Base-by-base conservation (phyloP, 2,797 vertebrate genomes). In the Sparidentex hasta region DNA sequence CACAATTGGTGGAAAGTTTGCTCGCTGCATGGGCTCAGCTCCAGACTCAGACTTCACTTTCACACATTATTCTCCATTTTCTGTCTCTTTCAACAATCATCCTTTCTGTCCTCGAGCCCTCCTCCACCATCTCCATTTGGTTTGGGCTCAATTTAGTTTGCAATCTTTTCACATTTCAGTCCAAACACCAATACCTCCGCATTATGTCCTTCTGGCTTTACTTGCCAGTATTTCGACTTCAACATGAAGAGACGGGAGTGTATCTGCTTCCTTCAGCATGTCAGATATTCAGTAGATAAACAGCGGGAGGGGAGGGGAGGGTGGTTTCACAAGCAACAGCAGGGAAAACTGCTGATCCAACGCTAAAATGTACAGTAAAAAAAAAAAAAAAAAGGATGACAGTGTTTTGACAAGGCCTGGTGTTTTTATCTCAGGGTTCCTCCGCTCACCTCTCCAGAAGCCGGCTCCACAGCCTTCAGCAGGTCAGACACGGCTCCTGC, bases 401-500 rank as follows among this genome's bases (percentile, higher is more conserved):
- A 12, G 14, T 25, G 14, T 11, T 52, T 54, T 54, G 6, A 23
- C 4, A n/a, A 48, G 46, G 46, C 8, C 11, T 8, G 7, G 1
- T 16, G 20, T 50, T 9, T 61, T 23, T 56, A 18, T 72, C 2
- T 64, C 11, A 5, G 27, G 27, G 47, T 23, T 23, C 7, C 25
- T 72, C 20, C 5, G 48, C 93, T 94, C 72, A 98, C 98, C 96
- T 99, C 98, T 94, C 97, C 98, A 17, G 98, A 99, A 1, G 97
- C 95, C 0, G 98, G 98, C 64, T 99, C 97, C 85, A 99, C 98
- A 1, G 98, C 98, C 87, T 97, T 98, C 65, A 99, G 95, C 78
- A 99, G 90, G 86, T 99, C 98, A 0, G 98, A 99, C 48, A 99
- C 97, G 0, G 98, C 98, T 2, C 97, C 94, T 0, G 98, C 98